These are phyloP conservation scores for Formicarius rufipectus DNA, from an alignment of 2,113 vertebrate species.

Conservation along the genomic window DNA sequence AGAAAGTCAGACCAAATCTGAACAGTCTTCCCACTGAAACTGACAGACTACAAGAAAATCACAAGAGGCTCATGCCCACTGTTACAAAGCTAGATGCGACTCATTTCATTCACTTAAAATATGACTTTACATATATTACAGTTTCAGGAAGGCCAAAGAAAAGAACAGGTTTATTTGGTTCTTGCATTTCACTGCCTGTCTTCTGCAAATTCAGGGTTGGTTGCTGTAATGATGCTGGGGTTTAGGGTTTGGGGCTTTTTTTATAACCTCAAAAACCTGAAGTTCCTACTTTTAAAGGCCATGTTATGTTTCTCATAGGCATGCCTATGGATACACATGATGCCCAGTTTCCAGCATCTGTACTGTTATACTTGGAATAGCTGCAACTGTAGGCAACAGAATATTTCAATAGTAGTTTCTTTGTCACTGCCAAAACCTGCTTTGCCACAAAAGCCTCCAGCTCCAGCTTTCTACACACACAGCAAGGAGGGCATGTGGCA, in stretches of 20 bases:
- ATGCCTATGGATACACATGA: not conserved
- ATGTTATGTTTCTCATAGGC: not conserved
- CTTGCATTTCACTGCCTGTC: not conserved
- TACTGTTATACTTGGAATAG: not conserved
- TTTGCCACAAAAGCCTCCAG: not conserved
- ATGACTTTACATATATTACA: not conserved
- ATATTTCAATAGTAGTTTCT: not conserved
- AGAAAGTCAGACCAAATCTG: not conserved
- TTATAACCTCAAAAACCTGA: not conserved
- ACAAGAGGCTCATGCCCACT: not conserved
- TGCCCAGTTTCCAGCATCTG: not conserved
- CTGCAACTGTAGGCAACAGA: not conserved
- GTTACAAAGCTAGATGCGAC: not conserved
- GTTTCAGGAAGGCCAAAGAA: not conserved
- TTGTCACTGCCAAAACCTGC: not conserved
- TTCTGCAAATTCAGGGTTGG: not conserved
- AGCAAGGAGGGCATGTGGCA: not conserved
- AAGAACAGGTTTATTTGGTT: not conserved
- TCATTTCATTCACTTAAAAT: not conserved
- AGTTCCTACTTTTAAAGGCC: not conserved
- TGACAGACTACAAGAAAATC: not conserved
- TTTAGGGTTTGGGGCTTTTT: not conserved
- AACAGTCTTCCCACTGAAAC: not conserved
- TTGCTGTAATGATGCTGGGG: not conserved
- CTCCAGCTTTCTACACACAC: not conserved